phyloP scores from a whole-genome alignment of 2,113 vertebrate genomes.

The Clarias magur region DNA sequence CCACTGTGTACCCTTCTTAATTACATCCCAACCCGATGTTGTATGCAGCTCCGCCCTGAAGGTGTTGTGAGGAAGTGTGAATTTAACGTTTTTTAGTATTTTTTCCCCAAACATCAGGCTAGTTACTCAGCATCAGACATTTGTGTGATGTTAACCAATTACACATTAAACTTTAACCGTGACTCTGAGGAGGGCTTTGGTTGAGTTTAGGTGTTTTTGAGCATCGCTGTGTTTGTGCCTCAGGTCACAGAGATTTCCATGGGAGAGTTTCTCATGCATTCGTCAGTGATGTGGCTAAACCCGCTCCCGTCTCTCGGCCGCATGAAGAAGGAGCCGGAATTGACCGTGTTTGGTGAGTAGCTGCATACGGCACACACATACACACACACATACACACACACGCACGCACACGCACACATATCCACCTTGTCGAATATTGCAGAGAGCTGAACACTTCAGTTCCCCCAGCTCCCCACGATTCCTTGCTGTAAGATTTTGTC shows the following conservation, averaged over 20 bases:
- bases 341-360: constrained; percentile 90
- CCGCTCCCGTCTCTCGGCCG: constrained; percentile 87
- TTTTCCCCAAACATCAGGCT: not conserved
- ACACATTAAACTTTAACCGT: not conserved
- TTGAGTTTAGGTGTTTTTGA: not conserved
- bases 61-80: not conserved
- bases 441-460: not conserved
- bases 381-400: not conserved
- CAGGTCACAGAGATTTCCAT: constrained; percentile 97
- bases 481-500: not conserved
- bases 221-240: not conserved
- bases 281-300: constrained; percentile 92
- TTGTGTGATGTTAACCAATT: not conserved
- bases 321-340: constrained; percentile 90
- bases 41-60: not conserved
- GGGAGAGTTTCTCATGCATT: constrained; percentile 96
- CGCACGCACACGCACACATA: not conserved
- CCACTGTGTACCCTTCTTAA: not conserved
- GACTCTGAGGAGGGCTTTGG: not conserved
- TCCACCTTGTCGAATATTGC: not conserved
- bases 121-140: not conserved
- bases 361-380: not conserved
- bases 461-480: not conserved
- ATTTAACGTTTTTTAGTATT: not conserved
- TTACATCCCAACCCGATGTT: not conserved